A percentile compares a stretch with the other conserved stretches of the same genome.
These are phyloP conservation scores for Monarcha castaneiventris DNA, from an alignment of 2,113 vertebrate genomes.

Conservation along the genomic window DNA sequence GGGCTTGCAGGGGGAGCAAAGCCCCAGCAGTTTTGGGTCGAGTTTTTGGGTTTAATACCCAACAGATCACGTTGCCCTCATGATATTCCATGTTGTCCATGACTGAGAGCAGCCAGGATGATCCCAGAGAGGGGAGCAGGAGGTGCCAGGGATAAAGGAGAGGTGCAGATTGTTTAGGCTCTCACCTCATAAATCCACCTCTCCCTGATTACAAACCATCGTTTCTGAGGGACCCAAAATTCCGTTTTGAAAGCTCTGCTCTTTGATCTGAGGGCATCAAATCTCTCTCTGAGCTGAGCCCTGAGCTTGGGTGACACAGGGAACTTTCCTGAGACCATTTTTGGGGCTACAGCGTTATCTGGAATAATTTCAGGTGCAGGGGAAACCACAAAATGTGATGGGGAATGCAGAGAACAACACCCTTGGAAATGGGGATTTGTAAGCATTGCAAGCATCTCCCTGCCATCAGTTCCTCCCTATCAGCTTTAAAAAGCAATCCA, in stretches of 20 bases:
- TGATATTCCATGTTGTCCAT: not conserved
- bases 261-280: not conserved
- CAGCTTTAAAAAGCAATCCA: not conserved
- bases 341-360: not conserved
- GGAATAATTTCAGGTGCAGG: not conserved
- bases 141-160: not conserved
- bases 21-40: not conserved
- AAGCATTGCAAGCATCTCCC: not conserved
- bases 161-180: not conserved
- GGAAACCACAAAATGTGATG: not conserved
- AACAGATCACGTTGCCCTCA: not conserved
- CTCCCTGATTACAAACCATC: not conserved
- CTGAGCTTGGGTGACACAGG: not conserved
- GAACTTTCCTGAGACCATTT: not conserved
- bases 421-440: not conserved
- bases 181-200: not conserved
- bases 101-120: not conserved
- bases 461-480: not conserved
- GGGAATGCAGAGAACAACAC: accelerated
- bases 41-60: not conserved
- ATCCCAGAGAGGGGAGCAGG: not conserved
- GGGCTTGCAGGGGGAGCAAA: not conserved
- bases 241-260: not conserved
- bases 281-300: not conserved
- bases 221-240: not conserved